Conservation (phyloP, 2,797 vertebrate species). For the Acipenser transmontanus region DNA sequence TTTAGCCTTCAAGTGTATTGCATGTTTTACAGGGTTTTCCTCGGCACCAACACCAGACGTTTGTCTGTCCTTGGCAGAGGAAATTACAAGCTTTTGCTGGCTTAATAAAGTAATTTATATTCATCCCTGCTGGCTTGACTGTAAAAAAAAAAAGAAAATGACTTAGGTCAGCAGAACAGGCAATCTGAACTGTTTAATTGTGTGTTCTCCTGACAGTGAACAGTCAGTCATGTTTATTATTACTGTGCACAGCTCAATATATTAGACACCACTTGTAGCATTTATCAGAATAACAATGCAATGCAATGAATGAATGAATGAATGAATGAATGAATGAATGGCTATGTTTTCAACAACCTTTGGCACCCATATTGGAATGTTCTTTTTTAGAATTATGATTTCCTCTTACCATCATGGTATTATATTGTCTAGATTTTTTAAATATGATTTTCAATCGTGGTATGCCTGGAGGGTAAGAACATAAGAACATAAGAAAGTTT, state of each 20-base stretch:
- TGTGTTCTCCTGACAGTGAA: constrained; percentile 43
- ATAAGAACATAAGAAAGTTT: too few species aligned
- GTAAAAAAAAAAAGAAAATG: constrained; percentile 15
- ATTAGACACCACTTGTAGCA: constrained; percentile 40
- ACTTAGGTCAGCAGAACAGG: constrained; percentile 44
- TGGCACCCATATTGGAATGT: too few species aligned
- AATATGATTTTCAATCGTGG: too few species aligned
- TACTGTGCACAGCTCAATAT: constrained; percentile 42
- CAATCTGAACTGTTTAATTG: constrained; percentile 43
- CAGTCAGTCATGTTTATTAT: constrained; percentile 45
- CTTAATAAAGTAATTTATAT: constrained; percentile 36
- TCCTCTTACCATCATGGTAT: too few species aligned
- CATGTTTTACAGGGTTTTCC: not conserved
- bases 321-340: too few species aligned
- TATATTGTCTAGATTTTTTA: too few species aligned
- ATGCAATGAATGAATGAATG: too few species aligned
- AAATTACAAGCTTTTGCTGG: constrained; percentile 28
- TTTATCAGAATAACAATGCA: constrained; percentile 29
- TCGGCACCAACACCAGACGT: constrained; percentile 16
- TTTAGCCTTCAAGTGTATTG: too few species aligned
- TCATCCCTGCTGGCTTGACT: constrained; percentile 34
- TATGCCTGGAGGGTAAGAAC: too few species aligned
- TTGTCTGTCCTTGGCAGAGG: constrained; percentile 16
- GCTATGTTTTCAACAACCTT: too few species aligned
- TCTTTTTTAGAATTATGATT: too few species aligned